Base-by-base conservation (phyloP, 2,113 vertebrate species). In the Sander vitreus region DNA sequence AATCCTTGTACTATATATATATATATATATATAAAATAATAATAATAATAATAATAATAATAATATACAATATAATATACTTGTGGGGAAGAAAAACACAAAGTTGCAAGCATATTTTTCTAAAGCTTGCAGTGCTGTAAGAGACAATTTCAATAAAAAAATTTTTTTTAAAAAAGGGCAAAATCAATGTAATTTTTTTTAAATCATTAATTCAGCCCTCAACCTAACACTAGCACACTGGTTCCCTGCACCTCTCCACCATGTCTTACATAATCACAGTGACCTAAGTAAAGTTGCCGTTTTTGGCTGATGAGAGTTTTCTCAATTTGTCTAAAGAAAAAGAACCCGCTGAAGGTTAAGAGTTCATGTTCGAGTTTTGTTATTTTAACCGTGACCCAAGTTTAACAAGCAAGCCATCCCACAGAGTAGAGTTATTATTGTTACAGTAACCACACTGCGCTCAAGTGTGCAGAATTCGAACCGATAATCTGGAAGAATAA, bases 351-450 rank as follows among this genome's bases (percentile, higher is more conserved):
- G 36, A 23, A 53, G 23, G 51, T 18, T 53, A 1, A 8, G 18
- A 18, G 69, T 77, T 86, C 64, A n/a, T n/a, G n/a, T n/a, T n/a
- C n/a, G n/a, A n/a, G 25, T 60, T 91, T 82, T 88, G 39, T 66
- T 85, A 25, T 69, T 83, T 60, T 36, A 71, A 64, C 76, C 3
- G 4, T 78, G 83, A 86, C 83, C 80, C 27, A 2, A 69, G 75
- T 75, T 69, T 45, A 76, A 66, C 69, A 73, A 33, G 19, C 21
- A 73, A 69, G 23, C 19, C 57, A 39, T 73, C 58, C 73, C 65
- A 63, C 53, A 67, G 58, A 15, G 68, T 11, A 51, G 47, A 81
- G 64, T 54, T 64, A 50, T 48, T 53, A 15, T 76, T 11, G 62
- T 4, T 53, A 71, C 68, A 60, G 59, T 60, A 77, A 85, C 33